Conservation (phyloP, 2,888 invertebrate species). For the Orchestes rusci region DNA sequence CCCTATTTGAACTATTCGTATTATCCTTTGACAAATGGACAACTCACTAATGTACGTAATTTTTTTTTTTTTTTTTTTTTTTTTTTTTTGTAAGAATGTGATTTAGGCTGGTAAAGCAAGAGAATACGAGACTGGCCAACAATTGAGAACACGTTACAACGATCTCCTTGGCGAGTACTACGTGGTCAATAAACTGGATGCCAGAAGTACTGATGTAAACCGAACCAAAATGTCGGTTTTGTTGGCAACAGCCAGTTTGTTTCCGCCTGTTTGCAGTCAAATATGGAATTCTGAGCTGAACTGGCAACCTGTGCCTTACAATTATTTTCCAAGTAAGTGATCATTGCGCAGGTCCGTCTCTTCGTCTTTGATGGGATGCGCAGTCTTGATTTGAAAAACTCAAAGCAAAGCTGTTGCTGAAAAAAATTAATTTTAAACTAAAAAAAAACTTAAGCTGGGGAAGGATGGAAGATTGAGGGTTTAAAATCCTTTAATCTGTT, state of each 20-base stretch:
- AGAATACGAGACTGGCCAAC: conserved; percentile 53
- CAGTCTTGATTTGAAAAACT: background rate
- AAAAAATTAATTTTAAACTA: no score
- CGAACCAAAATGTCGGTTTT: conserved; percentile 65
- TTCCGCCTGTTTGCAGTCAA: conserved; percentile 50
- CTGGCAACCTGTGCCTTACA: conserved; percentile 77
- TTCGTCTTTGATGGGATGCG: background rate
- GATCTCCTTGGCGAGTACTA: conserved; percentile 52
- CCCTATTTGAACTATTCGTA: conserved; percentile 55
- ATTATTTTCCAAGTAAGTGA: conserved; percentile 43
- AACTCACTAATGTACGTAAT: conserved; percentile 59
- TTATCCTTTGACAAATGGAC: conserved; percentile 67
- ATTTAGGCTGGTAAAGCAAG: conserved; percentile 33
- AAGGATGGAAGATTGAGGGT: no score
- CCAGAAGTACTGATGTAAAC: conserved; percentile 61
- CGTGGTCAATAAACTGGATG: conserved; percentile 48
- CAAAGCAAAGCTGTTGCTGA: no score
- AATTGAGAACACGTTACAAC: conserved; percentile 53
- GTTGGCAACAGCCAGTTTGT: conserved; percentile 60
- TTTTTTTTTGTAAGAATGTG: no score
- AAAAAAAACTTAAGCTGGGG: no score
- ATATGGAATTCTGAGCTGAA: conserved; percentile 50
- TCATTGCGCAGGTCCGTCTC: no score
- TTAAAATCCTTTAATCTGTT: no score
- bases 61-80: no score